Conservation (phyloP, 2,888 invertebrate genomes). For the Idaea dimidiata region DNA sequence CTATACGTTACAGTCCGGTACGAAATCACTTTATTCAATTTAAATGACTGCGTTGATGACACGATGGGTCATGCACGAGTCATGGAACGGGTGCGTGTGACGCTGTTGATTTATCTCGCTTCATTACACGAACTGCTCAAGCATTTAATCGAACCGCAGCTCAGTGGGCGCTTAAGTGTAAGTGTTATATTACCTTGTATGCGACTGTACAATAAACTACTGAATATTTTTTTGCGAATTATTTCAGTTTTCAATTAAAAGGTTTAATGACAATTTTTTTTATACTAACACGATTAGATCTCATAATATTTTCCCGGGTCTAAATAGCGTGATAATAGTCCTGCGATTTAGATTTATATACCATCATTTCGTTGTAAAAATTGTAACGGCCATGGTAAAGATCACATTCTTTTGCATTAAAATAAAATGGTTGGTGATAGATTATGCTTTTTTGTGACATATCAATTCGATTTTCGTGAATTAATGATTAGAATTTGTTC, state of each 20-base stretch:
- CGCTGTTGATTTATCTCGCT: conserved; percentile 68
- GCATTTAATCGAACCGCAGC: conserved; percentile 55
- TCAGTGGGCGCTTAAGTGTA: conserved; percentile 50
- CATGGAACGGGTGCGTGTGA: conserved; percentile 60
- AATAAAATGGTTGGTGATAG: too few relatives aligned
- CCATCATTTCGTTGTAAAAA: too few relatives aligned
- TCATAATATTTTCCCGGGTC: too few relatives aligned
- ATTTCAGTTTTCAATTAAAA: neutral
- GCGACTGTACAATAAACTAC: conserved; percentile 38
- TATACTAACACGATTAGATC: too few relatives aligned
- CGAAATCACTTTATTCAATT: conserved; percentile 35
- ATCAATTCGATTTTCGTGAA: too few relatives aligned
- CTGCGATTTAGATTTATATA: too few relatives aligned
- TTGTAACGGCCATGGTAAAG: too few relatives aligned
- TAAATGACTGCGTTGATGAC: conserved; percentile 28
- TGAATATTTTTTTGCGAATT: neutral
- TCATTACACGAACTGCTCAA: conserved; percentile 65
- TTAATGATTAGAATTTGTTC: too few relatives aligned
- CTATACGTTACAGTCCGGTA: conserved; percentile 20
- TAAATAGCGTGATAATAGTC: too few relatives aligned
- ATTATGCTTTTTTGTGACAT: too few relatives aligned
- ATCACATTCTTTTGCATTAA: too few relatives aligned
- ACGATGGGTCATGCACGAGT: conserved; percentile 39
- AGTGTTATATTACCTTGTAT: conserved; percentile 32
- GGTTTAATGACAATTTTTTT: neutral